Percentiles rank a stretch among this genome's conserved stretches.
phyloP scores from a whole-genome alignment of 2,888 invertebrate species.

The Muschampia plurimacula region DNA sequence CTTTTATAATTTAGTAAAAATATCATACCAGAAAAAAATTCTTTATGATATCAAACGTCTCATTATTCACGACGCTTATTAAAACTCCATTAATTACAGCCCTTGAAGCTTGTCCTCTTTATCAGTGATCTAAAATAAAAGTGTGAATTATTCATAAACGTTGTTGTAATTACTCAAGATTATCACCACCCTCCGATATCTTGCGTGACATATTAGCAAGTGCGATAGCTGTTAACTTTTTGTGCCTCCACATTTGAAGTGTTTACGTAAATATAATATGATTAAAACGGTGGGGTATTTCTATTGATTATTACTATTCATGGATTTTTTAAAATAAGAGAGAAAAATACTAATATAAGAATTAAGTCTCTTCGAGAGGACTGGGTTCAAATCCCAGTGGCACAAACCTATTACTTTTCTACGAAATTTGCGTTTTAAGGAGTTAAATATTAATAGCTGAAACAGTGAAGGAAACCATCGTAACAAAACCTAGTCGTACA shows the following conservation, averaged over 20 bases:
- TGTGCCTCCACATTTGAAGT: slow-evolving; percentile 11
- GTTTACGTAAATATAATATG: slow-evolving; percentile 7
- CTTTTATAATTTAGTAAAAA: not conserved
- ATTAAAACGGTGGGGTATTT: not conserved
- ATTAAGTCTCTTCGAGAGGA: too few species aligned
- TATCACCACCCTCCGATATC: slow-evolving; percentile 62
- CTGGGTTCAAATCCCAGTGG: too few species aligned
- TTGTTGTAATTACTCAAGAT: slow-evolving; percentile 71
- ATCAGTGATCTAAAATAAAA: slow-evolving; percentile 46
- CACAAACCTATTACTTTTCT: too few species aligned
- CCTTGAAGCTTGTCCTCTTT: slow-evolving; percentile 36
- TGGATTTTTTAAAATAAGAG: too few species aligned
- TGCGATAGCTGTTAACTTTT: slow-evolving; percentile 51
- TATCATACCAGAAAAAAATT: slow-evolving; percentile 30
- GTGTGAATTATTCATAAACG: slow-evolving; percentile 59
- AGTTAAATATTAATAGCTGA: too few species aligned
- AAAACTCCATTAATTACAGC: slow-evolving; percentile 40
- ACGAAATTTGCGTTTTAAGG: too few species aligned
- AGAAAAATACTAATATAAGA: too few species aligned
- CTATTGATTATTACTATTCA: not conserved
- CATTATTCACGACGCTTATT: slow-evolving; percentile 35
- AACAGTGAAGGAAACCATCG: too few species aligned
- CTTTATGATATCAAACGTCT: slow-evolving; percentile 24
- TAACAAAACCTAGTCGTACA: too few species aligned
- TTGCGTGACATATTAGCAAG: slow-evolving; percentile 76